Conservation (phyloP, 2,113 vertebrate species). For the Siniperca chuatsi region DNA sequence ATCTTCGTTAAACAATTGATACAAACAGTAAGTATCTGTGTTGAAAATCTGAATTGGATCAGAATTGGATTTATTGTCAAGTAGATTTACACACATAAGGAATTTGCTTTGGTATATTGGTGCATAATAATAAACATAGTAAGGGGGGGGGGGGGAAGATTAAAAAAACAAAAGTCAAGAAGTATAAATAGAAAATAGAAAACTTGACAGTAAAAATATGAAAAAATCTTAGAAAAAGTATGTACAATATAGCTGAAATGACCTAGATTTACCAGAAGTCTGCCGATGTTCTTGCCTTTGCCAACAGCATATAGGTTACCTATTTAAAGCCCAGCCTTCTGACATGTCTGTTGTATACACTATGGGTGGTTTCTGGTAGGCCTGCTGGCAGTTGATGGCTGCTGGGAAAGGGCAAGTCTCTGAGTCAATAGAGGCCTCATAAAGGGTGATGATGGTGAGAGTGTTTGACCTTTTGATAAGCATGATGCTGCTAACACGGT, state of each 20-base stretch:
- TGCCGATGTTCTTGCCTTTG: background rate
- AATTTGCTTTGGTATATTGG: too few species aligned
- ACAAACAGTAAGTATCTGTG: background rate
- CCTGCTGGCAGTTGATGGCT: background rate
- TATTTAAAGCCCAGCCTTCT: background rate
- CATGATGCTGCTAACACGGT: background rate
- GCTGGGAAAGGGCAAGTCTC: background rate
- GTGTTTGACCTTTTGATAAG: slow-evolving; percentile 1
- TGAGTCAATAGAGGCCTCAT: background rate
- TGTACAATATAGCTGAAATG: background rate
- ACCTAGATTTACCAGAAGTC: background rate
- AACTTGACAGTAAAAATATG: too few species aligned
- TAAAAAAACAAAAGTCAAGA: too few species aligned
- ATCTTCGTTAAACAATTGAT: background rate
- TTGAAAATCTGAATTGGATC: background rate
- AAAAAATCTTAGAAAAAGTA: too few species aligned
- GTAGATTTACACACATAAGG: too few species aligned
- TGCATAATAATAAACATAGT: too few species aligned
- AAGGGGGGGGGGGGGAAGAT: too few species aligned
- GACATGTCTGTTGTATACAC: background rate
- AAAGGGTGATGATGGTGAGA: background rate
- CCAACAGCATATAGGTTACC: background rate
- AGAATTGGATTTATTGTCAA: too few species aligned
- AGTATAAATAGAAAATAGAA: too few species aligned
- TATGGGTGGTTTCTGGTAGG: background rate